Base-by-base conservation (phyloP, 2,113 vertebrate genomes). In the Mohoua ochrocephala region DNA sequence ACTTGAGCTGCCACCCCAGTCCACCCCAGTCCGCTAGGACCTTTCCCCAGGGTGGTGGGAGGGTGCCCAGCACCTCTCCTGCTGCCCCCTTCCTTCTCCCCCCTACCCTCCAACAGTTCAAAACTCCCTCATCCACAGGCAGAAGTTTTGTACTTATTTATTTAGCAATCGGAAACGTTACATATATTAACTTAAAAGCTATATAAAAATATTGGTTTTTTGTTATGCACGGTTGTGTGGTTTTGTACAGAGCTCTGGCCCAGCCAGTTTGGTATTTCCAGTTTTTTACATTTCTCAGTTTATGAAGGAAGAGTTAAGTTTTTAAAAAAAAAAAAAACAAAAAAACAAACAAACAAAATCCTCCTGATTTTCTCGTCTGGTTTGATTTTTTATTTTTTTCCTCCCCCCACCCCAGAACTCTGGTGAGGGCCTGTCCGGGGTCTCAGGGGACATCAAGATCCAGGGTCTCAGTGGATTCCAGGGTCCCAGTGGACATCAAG, bases 151-250 rank as follows among this genome's bases (percentile, higher is more conserved):
- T 93, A 74, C 35, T 93, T 96, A 95, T 96, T 96, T 97, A 97
- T 97, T 96, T 89, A 89, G 80, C 23, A 77, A 69, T 1, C 14
- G 13, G 57, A 91, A 92, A 87, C 0, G 0, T 50, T 54, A 53
- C 77, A 63, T 15, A 4, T 39, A 4, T 91, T 95, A 96, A 95
- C 89, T 96, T 93, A 76, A 95, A 92, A 91, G 15, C 4, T 37
- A 30, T 97, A 97, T 52, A 97, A 97, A 97, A 97, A 97, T 93
- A 92, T 10, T 1, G 2, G 5, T 13, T 3, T 44, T 94, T 76
- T 64, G 45, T 61, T 94, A 84, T 53, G 91, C 53, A 45, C 89
- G 89, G 9, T 10, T 2, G 49, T 79, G 73, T 91, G 56, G 17
- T 85, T 94, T 93, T 64, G 1, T 61, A 89, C 76, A 92, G 86